Conservation (phyloP, 1,140 invertebrate species). For the Glomeris maerens region DNA sequence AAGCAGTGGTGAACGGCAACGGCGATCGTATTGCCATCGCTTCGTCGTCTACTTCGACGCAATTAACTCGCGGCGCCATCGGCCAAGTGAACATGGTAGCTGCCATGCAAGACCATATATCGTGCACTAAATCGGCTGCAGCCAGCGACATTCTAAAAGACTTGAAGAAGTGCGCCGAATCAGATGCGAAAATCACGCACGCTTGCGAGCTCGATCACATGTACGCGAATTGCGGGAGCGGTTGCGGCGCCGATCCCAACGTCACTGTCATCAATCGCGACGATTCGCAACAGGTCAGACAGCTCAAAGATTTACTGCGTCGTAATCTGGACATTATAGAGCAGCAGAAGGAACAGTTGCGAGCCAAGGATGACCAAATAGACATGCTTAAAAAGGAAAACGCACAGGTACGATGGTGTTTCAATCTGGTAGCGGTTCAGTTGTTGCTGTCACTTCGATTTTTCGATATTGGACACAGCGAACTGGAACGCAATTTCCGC, state of each 20-base stretch:
- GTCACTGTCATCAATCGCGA: not conserved
- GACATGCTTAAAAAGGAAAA: constrained; percentile 45
- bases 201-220: constrained; percentile 14
- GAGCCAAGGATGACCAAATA: constrained; percentile 49
- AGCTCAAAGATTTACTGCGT: constrained; percentile 38
- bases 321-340: constrained; percentile 56
- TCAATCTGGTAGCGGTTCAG: no score
- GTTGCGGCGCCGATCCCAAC: not conserved
- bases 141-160: not conserved
- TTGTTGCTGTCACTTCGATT: no score
- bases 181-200: constrained; percentile 1
- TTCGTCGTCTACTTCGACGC: not conserved
- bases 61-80: not conserved
- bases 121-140: constrained; percentile 22
- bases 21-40: not conserved
- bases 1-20: not conserved
- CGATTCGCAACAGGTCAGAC: not conserved
- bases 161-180: not conserved
- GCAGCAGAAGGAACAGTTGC: constrained; percentile 52
- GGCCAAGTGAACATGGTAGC: constrained; percentile 22
- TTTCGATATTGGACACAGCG: no score
- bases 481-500: no score
- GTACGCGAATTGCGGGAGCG: constrained; percentile 12
- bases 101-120: constrained; percentile 24
- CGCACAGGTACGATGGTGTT: constrained; percentile 46